Evolutionary conservation across 2,888 invertebrate species (phyloP), one percentile per base, ranked within the genome.

Genomic region (Polyploca ridens): DNA sequence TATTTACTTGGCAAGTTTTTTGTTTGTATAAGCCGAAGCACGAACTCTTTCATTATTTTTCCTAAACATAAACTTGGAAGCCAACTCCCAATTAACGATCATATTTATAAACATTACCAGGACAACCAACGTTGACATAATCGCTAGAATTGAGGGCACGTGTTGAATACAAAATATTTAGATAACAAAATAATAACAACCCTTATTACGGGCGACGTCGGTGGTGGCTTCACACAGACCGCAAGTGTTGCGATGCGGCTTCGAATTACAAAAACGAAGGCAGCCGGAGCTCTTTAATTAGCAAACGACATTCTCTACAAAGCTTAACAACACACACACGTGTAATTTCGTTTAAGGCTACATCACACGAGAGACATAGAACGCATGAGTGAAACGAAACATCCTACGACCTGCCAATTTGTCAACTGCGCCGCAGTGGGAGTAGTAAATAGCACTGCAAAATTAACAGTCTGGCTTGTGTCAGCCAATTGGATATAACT

Each of bases 241-340:
- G 75, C 83, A 76, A 81, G 78, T 81, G 81, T 78, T 80, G 75
- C 73, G 73, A 71, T 74, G 76, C 69, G 71, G 86, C 73, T 68
- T 87, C 81, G 77, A 71, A 78, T 88, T 86, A 86, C 90, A 88
- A 89, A 88, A 88, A 88, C 83, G 78, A 83, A 83, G 71, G 81
- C 76, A 80, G 82, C 79, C 69, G 68, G 76, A 78, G 79, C 74
- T 81, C 84, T 82, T 86, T 87, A 89, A 89, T 90, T 90, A 87
- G 85, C 82, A 61, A 73, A 71, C 70, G 69, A 68, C 67, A 64
- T 68, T 68, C 61, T 64, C 64, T 68, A 66, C 66, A 66, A 62
- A 61, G 63, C 44, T 62, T 63, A 58, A 66, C 64, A 66, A 58
- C 49, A 64, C 58, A 62, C 64, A 64, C 35, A 60, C 63, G 44